Evolutionary conservation across 2,888 invertebrate species (phyloP).

Genomic region (Hypomecis atomaria): DNA sequence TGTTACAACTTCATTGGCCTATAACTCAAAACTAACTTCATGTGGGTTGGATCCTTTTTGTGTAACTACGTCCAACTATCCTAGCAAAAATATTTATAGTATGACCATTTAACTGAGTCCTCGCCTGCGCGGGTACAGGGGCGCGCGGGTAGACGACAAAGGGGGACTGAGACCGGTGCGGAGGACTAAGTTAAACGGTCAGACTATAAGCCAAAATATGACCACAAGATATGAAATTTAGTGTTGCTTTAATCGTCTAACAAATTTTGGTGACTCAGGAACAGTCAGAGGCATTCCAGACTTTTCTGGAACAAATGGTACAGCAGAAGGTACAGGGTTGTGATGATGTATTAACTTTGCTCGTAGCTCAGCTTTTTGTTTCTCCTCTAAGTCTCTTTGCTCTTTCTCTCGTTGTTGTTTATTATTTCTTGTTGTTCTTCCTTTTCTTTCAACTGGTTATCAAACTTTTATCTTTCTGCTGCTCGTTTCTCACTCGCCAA

Average conservation of each 20-base stretch:
- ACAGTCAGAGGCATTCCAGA: constrained; percentile 84
- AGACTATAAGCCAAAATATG: too few species aligned
- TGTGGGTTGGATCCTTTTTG: not conserved
- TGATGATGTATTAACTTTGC: constrained; percentile 86
- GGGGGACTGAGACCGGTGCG: too few species aligned
- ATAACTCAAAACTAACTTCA: not conserved
- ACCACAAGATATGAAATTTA: constrained; percentile 25
- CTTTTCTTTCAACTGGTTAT: constrained; percentile 81
- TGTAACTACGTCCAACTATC: constrained; percentile 24
- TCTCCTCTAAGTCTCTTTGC: constrained; percentile 75
- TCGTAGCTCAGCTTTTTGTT: constrained; percentile 79
- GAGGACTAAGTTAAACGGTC: too few species aligned
- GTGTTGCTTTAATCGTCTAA: constrained; percentile 66
- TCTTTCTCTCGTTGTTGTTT: constrained; percentile 69
- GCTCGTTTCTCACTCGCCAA: constrained; percentile 88
- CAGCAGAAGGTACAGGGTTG: constrained; percentile 83
- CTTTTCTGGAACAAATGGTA: constrained; percentile 79
- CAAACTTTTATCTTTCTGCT: constrained; percentile 85
- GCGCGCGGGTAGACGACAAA: too few species aligned
- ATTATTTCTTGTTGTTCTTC: constrained; percentile 78
- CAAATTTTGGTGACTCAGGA: constrained; percentile 86
- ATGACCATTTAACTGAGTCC: too few species aligned
- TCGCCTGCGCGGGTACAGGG: too few species aligned
- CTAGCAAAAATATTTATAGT: too few species aligned
- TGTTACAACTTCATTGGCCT: not conserved